These are phyloP conservation scores for Abramis brama DNA, from an alignment of 2,113 vertebrate genomes.

Conservation along the genomic window DNA sequence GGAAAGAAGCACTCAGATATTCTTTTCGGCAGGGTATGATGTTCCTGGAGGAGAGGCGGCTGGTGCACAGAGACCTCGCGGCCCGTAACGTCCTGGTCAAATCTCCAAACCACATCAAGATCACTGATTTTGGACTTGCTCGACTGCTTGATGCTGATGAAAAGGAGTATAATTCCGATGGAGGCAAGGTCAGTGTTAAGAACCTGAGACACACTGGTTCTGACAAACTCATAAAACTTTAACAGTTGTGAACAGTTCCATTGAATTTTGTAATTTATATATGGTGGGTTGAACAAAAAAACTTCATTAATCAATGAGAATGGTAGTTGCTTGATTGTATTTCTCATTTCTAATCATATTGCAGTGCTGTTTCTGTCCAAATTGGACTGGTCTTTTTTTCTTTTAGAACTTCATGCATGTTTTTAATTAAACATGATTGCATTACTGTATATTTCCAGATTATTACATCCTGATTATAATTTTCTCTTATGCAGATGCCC, in stretches of 20 bases:
- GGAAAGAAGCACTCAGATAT: not conserved
- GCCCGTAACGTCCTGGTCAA: slow-evolving; percentile 96
- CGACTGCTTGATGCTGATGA: slow-evolving; percentile 91
- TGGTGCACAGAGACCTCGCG: slow-evolving; percentile 94
- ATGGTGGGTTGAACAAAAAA: not conserved
- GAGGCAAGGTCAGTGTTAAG: slow-evolving; percentile 85
- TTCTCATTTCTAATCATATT: not conserved
- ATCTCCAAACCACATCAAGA: slow-evolving; percentile 97
- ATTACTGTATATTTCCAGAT: not conserved
- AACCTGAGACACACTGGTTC: not conserved
- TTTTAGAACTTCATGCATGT: too few relatives aligned
- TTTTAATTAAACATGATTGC: slow-evolving; percentile 1
- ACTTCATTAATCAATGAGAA: not conserved
- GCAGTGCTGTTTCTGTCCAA: not conserved
- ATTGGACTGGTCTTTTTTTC: not conserved
- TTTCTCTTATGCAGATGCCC: slow-evolving; percentile 81
- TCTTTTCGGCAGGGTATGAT: slow-evolving; percentile 89
- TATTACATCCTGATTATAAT: slow-evolving; percentile 17
- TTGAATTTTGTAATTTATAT: not conserved
- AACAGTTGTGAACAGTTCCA: not conserved
- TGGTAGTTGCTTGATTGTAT: not conserved
- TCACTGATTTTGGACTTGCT: slow-evolving; percentile 96
- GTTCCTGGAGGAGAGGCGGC: slow-evolving; percentile 94
- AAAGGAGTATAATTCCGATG: slow-evolving; percentile 95
- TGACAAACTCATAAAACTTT: not conserved